These are phyloP conservation scores for Leontopithecus rosalia DNA, from an alignment of 2,797 vertebrate species.

Conservation along the genomic window DNA sequence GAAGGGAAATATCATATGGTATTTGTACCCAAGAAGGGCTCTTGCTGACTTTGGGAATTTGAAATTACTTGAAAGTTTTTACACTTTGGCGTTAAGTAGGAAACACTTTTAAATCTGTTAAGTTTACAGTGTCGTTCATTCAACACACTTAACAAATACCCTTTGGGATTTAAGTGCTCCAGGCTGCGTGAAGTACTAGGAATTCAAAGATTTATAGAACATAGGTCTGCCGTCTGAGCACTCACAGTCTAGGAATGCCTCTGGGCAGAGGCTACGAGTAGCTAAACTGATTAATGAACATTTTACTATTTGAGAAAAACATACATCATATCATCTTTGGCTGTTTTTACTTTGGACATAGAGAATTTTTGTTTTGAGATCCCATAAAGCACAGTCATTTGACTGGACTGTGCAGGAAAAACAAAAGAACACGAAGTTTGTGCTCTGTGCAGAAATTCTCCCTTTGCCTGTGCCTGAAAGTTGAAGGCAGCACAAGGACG, in stretches of 20 bases:
- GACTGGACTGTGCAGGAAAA: neutral
- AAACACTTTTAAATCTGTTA: slow-evolving; percentile 42
- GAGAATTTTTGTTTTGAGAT: slow-evolving; percentile 44
- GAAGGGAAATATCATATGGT: neutral
- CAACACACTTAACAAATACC: slow-evolving; percentile 13
- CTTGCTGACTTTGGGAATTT: slow-evolving; percentile 28
- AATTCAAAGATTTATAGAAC: slow-evolving; percentile 25
- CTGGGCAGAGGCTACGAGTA: neutral
- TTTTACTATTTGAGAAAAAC: slow-evolving; percentile 54
- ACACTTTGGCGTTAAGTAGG: slow-evolving; percentile 18
- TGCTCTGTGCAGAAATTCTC: neutral
- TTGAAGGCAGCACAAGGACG: neutral
- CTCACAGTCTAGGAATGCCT: slow-evolving; percentile 54
- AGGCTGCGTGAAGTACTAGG: neutral
- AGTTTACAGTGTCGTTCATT: slow-evolving; percentile 15
- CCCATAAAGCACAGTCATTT: slow-evolving; percentile 33
- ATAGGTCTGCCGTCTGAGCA: neutral
- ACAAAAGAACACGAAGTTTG: neutral
- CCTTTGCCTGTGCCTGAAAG: neutral
- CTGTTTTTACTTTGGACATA: slow-evolving; percentile 43
- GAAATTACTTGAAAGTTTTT: slow-evolving; percentile 32
- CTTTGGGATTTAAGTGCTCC: neutral
- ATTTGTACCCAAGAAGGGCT: neutral
- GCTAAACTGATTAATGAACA: slow-evolving; percentile 47
- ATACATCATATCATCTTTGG: slow-evolving; percentile 60